Evolutionary conservation across 2,797 vertebrate genomes (phyloP).

Genomic region (Chelonia mydas): DNA sequence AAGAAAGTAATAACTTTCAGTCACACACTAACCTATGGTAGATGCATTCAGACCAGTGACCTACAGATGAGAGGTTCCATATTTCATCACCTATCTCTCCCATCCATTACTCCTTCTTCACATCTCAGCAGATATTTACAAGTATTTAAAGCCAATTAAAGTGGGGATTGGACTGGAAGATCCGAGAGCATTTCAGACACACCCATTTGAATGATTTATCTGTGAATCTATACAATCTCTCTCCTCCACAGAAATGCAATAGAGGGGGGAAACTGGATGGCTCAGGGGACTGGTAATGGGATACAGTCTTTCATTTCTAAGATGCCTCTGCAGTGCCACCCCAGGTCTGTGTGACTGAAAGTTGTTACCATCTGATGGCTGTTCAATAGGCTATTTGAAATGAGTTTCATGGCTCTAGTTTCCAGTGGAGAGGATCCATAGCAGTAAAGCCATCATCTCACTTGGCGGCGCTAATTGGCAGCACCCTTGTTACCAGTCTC

Average conservation of each 20-base stretch:
- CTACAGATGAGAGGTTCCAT: neutral
- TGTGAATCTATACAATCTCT: neutral
- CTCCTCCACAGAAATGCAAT: slow-evolving; percentile 46
- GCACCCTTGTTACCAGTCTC: slow-evolving; percentile 59
- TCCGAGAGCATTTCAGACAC: neutral
- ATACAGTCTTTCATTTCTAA: slow-evolving; percentile 58
- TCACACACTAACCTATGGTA: neutral
- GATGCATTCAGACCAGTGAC: neutral
- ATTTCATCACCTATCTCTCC: neutral
- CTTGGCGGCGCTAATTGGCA: slow-evolving; percentile 72
- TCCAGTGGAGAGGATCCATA: slow-evolving; percentile 62
- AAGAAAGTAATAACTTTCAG: neutral
- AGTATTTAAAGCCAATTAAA: slow-evolving; percentile 46
- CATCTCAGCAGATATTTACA: neutral
- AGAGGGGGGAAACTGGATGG: neutral
- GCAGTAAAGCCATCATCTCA: slow-evolving; percentile 63
- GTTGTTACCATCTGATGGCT: slow-evolving; percentile 57
- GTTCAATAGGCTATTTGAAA: slow-evolving; percentile 58
- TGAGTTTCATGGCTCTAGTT: slow-evolving; percentile 69
- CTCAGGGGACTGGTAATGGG: slow-evolving; percentile 21
- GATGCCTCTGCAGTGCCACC: slow-evolving; percentile 49
- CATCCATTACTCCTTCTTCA: neutral
- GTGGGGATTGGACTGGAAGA: neutral
- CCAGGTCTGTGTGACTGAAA: slow-evolving; percentile 54
- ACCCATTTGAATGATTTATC: slow-evolving; percentile 45